Conservation (phyloP, 1,140 invertebrate genomes). For the Pachypeltis micranthus region DNA sequence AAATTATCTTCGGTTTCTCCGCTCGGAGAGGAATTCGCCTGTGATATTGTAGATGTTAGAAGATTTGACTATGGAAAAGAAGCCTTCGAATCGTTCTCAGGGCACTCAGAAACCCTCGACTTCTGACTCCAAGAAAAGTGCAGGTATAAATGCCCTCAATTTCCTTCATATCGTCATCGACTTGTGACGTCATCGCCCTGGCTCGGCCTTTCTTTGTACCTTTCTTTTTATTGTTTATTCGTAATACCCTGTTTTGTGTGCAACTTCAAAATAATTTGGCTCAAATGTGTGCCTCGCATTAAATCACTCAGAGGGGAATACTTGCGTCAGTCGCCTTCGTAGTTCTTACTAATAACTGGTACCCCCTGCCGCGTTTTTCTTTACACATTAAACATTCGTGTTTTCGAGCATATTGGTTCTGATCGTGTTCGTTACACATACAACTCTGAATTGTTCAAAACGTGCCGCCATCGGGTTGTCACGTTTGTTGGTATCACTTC, state of each 20-base stretch:
- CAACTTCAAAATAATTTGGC: slow-evolving; percentile 4
- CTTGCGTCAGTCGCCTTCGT: too few relatives aligned
- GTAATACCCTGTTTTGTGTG: slow-evolving; percentile 12
- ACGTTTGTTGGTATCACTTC: too few relatives aligned
- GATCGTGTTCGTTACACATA: too few relatives aligned
- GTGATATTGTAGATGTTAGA: slow-evolving; percentile 35
- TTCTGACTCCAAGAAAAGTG: slow-evolving; percentile 54
- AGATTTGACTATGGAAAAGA: slow-evolving; percentile 58
- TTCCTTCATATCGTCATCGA: neutral
- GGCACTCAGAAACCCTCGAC: slow-evolving; percentile 45
- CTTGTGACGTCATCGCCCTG: neutral
- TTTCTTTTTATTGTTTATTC: neutral
- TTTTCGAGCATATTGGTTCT: too few relatives aligned
- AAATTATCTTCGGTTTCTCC: slow-evolving; percentile 51
- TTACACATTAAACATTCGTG: too few relatives aligned
- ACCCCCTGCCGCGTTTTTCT: too few relatives aligned
- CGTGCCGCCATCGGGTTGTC: too few relatives aligned
- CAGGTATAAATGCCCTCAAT: slow-evolving; percentile 40
- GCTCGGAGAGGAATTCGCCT: slow-evolving; percentile 50
- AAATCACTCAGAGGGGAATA: neutral
- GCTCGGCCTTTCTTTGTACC: neutral
- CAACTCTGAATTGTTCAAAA: too few relatives aligned
- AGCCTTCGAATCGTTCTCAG: slow-evolving; percentile 48
- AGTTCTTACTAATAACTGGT: too few relatives aligned
- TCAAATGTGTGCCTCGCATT: neutral